These are phyloP conservation scores for Taenioides sp. DNA, from an alignment of 2,797 vertebrate species.

Conservation along the genomic window DNA sequence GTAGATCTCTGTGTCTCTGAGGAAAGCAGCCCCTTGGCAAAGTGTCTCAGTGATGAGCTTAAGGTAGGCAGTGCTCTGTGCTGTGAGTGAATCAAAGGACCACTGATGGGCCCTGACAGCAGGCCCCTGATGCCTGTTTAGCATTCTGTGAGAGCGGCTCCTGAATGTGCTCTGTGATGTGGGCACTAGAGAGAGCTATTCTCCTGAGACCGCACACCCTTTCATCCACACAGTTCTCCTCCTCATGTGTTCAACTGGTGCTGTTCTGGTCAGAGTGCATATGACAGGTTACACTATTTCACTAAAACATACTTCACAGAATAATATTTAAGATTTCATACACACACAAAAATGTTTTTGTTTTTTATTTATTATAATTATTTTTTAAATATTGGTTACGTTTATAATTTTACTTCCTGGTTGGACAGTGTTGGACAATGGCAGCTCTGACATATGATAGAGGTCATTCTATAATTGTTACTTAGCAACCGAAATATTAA, in stretches of 20 bases:
- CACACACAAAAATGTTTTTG: no score
- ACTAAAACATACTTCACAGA: no score
- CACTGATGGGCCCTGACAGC: conserved; percentile 35
- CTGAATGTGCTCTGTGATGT: conserved; percentile 3
- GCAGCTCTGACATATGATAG: no score
- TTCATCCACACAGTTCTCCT: neutral
- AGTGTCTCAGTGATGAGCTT: conserved; percentile 58
- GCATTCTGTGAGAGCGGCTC: conserved; percentile 43
- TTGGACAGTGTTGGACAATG: no score
- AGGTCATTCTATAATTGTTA: no score
- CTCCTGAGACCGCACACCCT: neutral
- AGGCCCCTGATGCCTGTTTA: conserved; percentile 35
- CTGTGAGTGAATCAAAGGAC: conserved; percentile 40
- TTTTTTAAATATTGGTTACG: no score
- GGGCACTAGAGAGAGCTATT: conserved; percentile 6
- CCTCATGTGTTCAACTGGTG: neutral
- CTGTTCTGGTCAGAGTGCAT: neutral
- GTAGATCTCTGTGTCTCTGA: conserved; percentile 28
- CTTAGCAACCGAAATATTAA: no score
- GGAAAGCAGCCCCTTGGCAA: conserved; percentile 28
- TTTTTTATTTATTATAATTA: no score
- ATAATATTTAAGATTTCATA: no score
- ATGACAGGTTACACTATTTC: no score
- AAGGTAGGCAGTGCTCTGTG: conserved; percentile 50
- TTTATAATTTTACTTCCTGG: no score